A percentile compares a stretch with the other conserved stretches of the same genome.
Conservation (phyloP, 2,888 invertebrate species). For the Drosophila aldrichi region DNA sequence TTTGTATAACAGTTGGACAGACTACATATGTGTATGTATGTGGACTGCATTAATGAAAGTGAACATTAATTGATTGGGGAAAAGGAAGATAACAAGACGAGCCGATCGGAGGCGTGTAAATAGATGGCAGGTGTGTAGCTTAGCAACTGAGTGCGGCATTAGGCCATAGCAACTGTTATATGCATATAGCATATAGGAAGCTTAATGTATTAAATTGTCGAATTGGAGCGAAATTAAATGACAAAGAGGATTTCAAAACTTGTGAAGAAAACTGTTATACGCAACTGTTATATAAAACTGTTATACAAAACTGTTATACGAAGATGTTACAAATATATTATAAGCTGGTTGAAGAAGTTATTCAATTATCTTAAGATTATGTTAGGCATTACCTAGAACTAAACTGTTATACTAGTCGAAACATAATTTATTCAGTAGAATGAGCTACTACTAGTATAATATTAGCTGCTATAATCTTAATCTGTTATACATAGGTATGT, state of each 20-base stretch:
- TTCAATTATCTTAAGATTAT: no score
- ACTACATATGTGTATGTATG: background rate
- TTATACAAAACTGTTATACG: background rate
- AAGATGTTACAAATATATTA: no score
- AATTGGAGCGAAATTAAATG: background rate
- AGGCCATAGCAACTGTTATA: background rate
- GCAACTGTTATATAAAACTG: background rate
- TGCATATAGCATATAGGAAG: background rate
- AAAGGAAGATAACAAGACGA: background rate
- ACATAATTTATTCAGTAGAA: background rate
- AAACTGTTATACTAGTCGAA: background rate
- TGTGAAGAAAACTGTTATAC: background rate
- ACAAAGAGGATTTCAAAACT: background rate
- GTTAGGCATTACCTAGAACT: no score
- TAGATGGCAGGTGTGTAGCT: background rate
- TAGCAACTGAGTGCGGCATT: background rate
- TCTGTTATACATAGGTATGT: no score
- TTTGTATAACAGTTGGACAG: background rate
- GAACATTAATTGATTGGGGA: slow-evolving; percentile 2
- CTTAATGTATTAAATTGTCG: background rate
- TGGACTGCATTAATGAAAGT: background rate
- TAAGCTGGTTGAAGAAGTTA: no score
- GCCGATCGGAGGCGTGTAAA: background rate
- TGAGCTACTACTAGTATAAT: no score
- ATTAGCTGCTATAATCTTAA: no score